Evolutionary conservation across 30 jellyfish, hydroid and myxozoan species (phyloP), one percentile per base, ranked within the genome.

Genomic region (Turritopsis rubra): DNA sequence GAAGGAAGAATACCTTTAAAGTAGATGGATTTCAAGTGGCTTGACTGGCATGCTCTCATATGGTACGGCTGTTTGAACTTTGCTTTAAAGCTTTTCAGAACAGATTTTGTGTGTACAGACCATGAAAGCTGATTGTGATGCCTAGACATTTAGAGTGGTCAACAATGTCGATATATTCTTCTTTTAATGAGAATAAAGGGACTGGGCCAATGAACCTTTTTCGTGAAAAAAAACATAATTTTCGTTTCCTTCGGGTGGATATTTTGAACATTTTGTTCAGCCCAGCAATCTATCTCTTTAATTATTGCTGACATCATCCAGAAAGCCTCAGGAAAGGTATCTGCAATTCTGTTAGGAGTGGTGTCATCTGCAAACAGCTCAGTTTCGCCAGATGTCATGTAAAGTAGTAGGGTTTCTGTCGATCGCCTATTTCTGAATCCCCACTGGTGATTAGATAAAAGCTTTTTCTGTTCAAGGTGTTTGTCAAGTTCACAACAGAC

Each of bases 351-450:
- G 52, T 22, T 74, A 16, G 85, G 83, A 16, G 87, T 87, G 28
- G 89, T 80, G 79, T 86, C 95, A 41, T 86, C 95, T 71, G 89
- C 95, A 80, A 77, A 86, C 89, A 81, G 79, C 54, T 86, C 31
- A 23, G 81, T 25, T 81, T 80, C 95, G 73, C 89, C 95, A 72
- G 84, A 28, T 60, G 85, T 41, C 60, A 41, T 41, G 60, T 41
- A 41, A 5, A 41, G 60, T 5, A 41, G 60, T 41, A 41, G 13
- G 9, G 13, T 3, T 41, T 41, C 60, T 3, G 9, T 41, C 13
- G 60, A 41, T 13, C 60, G 13, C 5, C 60, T 5, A 13, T 41
- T 41, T 13, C 5, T 41, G 13, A 41, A 41, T 41, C 60, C 60
- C 60, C 60, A 41, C 13, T 41, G 60, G 60, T 41, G 60, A 41